Percentiles rank a stretch among this genome's conserved stretches.
These are phyloP conservation scores for Micropoecilia bifurca DNA, from an alignment of 2,797 vertebrate species.

Conservation along the genomic window DNA sequence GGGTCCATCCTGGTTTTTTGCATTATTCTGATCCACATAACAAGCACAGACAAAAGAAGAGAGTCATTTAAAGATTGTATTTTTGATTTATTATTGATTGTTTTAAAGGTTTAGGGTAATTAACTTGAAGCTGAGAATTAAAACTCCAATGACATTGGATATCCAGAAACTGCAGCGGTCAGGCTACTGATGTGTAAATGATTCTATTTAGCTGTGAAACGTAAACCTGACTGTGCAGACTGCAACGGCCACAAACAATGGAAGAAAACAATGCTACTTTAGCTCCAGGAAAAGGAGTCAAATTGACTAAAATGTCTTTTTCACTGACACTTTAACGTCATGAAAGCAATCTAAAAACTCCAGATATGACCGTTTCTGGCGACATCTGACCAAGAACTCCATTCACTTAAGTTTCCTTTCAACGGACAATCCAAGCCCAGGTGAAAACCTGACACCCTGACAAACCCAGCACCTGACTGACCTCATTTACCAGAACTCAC, in stretches of 20 bases:
- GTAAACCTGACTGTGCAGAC: background rate
- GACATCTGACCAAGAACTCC: background rate
- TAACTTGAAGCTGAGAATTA: background rate
- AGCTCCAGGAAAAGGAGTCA: no score
- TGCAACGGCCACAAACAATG: background rate
- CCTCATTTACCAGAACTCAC: constrained; percentile 40
- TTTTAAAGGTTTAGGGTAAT: background rate
- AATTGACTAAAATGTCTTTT: background rate
- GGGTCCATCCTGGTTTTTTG: constrained; percentile 65
- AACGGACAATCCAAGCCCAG: constrained; percentile 19
- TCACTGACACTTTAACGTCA: background rate
- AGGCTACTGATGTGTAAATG: background rate
- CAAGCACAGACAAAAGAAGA: background rate
- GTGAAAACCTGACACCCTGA: constrained; percentile 54
- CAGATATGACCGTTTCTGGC: background rate
- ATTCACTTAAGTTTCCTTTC: background rate
- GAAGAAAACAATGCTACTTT: background rate
- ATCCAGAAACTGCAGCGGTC: background rate
- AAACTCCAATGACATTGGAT: background rate
- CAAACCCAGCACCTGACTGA: constrained; percentile 54
- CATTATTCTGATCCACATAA: constrained; percentile 65
- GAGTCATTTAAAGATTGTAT: background rate
- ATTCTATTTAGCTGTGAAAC: background rate
- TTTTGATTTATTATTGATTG: background rate
- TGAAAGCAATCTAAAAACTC: background rate